Conservation (phyloP, 2,888 invertebrate genomes). For the Hybos culiciformis region DNA sequence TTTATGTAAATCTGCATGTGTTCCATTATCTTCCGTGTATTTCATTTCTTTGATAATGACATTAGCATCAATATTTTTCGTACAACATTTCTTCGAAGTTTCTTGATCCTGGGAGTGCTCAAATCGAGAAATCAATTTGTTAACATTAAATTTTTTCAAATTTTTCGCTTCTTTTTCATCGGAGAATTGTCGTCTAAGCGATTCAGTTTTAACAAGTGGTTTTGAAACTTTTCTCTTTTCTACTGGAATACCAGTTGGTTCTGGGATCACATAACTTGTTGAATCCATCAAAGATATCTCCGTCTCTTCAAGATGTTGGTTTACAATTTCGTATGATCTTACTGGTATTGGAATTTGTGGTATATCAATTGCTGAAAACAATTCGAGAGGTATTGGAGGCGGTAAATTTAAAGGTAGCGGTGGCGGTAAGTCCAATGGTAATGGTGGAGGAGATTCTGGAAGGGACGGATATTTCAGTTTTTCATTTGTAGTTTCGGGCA, state of each 20-base stretch:
- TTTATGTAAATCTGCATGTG: too few species aligned
- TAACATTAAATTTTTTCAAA: slow-evolving; percentile 24
- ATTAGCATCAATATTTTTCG: too few species aligned
- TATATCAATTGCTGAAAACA: neutral
- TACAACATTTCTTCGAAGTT: too few species aligned
- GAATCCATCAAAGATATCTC: too few species aligned
- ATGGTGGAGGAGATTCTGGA: slow-evolving; percentile 21
- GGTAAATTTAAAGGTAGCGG: slow-evolving; percentile 19
- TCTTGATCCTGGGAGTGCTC: too few species aligned
- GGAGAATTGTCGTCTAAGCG: slow-evolving; percentile 27
- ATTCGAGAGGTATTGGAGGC: too few species aligned
- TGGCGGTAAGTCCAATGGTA: slow-evolving; percentile 22
- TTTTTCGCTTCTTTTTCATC: slow-evolving; percentile 29
- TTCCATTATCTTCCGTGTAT: too few species aligned
- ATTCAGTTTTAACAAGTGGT: slow-evolving; percentile 30
- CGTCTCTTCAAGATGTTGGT: neutral
- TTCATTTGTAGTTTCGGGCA: slow-evolving; percentile 19
- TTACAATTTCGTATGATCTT: neutral
- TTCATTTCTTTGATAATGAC: too few species aligned
- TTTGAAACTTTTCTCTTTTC: slow-evolving; percentile 18
- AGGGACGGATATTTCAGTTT: slow-evolving; percentile 19
- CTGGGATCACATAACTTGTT: slow-evolving; percentile 20
- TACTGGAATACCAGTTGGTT: slow-evolving; percentile 14
- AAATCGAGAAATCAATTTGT: slow-evolving; percentile 30
- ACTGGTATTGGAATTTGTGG: neutral